Evolutionary conservation across 2,888 invertebrate species (phyloP), one percentile per base, ranked within the genome.

Genomic region (Rhamnusium bicolor): DNA sequence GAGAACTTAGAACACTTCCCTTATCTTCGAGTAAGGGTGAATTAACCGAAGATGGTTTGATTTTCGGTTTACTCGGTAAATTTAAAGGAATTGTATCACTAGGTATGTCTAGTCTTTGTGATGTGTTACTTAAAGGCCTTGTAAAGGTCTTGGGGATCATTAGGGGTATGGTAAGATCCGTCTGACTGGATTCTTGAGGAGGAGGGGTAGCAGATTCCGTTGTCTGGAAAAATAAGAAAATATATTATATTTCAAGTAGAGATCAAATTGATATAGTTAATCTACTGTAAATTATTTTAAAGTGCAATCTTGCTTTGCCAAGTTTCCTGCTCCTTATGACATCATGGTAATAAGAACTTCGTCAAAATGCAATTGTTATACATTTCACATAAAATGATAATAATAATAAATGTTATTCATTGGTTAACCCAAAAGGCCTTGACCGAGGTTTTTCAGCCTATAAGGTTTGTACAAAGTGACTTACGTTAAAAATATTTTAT

Each of bases 1-100:
- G 82, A 0, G 89, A 89, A 76, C 91, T 89, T 32, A 91, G 81
- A 2, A 90, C 90, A 75, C 90, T 89, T 70, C 40, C 80, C 80
- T 58, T 85, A 81, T 71, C 80, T 71, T 68, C 80, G n/a, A 54
- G 73, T 1, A 78, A 4, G n/a, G 79, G 75, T 8, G 79, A 74
- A 51, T 74, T 80, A 4, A 81, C 75, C 1, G 79, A 70, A 27
- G 72, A 71, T 18, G 75, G 80, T 68, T 82, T 85, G 5, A 81
- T 68, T 76, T 83, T 82, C n/a, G 80, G 76, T 71, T 84, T 85
- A 40, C 61, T 81, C n/a, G 88, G 88, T 10, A 88, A 74, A 76
- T 88, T 87, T 24, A 88, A 76, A 0, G 88, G 88, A 69, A 88
- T 88, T 1, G 87, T 87, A 58, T 85, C 80, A 4, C 80, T 81